Conservation (phyloP, 2,113 vertebrate genomes). For the Gorsachius goisagi region DNA sequence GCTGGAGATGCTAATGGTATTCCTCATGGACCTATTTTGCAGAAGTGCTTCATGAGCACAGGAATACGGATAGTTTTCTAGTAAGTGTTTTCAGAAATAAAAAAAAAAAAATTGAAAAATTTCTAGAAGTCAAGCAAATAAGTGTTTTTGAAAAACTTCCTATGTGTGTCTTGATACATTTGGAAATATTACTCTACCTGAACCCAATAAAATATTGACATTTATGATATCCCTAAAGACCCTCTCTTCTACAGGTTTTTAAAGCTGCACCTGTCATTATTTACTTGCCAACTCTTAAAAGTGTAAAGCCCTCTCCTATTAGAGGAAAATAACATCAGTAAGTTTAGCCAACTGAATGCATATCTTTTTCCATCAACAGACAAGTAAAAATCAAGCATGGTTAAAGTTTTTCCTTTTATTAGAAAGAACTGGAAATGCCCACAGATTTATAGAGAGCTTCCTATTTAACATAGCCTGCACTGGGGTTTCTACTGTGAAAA, state of each 20-base stretch:
- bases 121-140: not conserved
- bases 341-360: not conserved
- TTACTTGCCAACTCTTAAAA: not conserved
- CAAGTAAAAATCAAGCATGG: not conserved
- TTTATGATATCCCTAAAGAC: not conserved
- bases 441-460: not conserved
- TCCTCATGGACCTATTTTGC: not conserved
- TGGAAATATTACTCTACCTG: not conserved
- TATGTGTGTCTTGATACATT: not conserved
- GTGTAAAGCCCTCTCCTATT: not conserved
- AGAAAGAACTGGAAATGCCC: not conserved
- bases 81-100: not conserved
- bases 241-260: not conserved
- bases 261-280: not conserved
- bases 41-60: not conserved
- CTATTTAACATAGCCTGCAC: not conserved
- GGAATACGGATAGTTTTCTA: not conserved
- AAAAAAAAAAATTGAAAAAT: not conserved
- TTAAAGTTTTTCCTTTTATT: not conserved
- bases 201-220: not conserved
- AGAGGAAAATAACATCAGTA: not conserved
- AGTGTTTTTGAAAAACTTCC: not conserved
- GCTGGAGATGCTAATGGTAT: not conserved
- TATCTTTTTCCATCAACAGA: not conserved
- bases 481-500: not conserved